Conservation (phyloP, 2,888 invertebrate species). For the Apantesis nais region DNA sequence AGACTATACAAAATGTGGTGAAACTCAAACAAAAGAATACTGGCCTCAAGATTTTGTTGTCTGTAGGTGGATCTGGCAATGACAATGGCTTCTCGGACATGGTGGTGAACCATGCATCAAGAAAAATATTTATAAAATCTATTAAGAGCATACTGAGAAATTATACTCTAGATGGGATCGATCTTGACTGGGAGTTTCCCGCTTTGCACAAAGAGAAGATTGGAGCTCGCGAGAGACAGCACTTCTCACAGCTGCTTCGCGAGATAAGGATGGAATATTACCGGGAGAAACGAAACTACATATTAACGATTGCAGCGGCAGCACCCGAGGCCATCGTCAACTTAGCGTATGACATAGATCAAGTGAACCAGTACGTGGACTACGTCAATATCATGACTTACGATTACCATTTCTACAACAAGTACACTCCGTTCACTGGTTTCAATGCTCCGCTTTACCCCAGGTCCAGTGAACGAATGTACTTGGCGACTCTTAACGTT, state of each 20-base stretch:
- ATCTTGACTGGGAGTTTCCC: constrained; percentile 96
- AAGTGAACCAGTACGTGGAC: constrained; percentile 92
- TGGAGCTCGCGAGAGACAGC: constrained; percentile 86
- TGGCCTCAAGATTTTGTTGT: constrained; percentile 90
- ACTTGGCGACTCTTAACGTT: constrained; percentile 90
- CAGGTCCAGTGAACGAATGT: constrained; percentile 85
- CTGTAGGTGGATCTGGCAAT: constrained; percentile 88
- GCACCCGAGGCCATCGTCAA: constrained; percentile 91
- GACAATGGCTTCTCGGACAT: constrained; percentile 89
- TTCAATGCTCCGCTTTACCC: constrained; percentile 93
- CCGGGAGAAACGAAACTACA: constrained; percentile 84
- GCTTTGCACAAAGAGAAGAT: constrained; percentile 72
- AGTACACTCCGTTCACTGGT: constrained; percentile 92
- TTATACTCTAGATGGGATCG: constrained; percentile 88
- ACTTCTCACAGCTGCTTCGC: constrained; percentile 90
- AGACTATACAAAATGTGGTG: constrained; percentile 72
- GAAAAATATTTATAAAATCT: constrained; percentile 87
- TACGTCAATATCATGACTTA: constrained; percentile 96
- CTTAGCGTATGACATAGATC: constrained; percentile 91
- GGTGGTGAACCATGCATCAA: constrained; percentile 89
- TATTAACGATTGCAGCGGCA: constrained; percentile 92
- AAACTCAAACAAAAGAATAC: constrained; percentile 87
- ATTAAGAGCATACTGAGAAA: constrained; percentile 81
- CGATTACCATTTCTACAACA: constrained; percentile 93
- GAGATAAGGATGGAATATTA: constrained; percentile 90